A percentile compares a stretch with the other conserved stretches of the same genome.
These are phyloP conservation scores for Eumerus sabulonum DNA, from an alignment of 2,888 invertebrate species.

Conservation along the genomic window DNA sequence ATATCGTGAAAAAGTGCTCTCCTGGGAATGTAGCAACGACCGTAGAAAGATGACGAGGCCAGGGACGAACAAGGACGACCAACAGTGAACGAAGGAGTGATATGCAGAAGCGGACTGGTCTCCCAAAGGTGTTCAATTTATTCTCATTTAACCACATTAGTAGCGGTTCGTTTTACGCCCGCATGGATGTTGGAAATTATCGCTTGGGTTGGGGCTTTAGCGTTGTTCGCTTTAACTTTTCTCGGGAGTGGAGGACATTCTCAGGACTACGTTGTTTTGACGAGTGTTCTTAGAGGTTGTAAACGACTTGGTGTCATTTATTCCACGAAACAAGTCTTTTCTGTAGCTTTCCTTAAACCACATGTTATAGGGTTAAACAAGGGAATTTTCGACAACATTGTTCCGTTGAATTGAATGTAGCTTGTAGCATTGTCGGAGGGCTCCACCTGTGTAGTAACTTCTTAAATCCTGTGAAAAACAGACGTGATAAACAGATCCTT, in stretches of 20 bases:
- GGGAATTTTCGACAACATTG: too few relatives aligned
- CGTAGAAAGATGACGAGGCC: conserved; percentile 4
- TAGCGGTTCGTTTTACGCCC: conserved; percentile 66
- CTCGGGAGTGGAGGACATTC: conserved; percentile 44
- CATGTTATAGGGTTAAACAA: too few relatives aligned
- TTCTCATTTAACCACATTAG: conserved; percentile 70
- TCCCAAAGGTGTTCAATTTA: conserved; percentile 69
- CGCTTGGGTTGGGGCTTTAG: conserved; percentile 43
- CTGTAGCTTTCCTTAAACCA: too few relatives aligned
- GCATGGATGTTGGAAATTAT: conserved; percentile 54
- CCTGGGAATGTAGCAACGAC: conserved; percentile 35
- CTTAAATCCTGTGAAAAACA: too few relatives aligned
- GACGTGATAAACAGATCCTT: too few relatives aligned
- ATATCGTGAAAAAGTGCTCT: conserved; percentile 56
- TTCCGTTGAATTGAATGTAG: too few relatives aligned
- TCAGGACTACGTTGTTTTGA: too few relatives aligned
- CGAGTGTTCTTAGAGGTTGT: conserved; percentile 40
- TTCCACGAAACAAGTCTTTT: too few relatives aligned
- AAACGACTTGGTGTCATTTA: too few relatives aligned
- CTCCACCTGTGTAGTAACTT: too few relatives aligned
- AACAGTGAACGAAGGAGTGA: neutral
- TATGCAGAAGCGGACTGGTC: conserved; percentile 37
- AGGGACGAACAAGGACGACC: neutral
- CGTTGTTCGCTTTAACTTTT: conserved; percentile 28
- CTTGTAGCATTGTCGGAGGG: too few relatives aligned